Evolutionary conservation across 2,888 invertebrate genomes (phyloP).

Genomic region (Plagodis pulveraria): DNA sequence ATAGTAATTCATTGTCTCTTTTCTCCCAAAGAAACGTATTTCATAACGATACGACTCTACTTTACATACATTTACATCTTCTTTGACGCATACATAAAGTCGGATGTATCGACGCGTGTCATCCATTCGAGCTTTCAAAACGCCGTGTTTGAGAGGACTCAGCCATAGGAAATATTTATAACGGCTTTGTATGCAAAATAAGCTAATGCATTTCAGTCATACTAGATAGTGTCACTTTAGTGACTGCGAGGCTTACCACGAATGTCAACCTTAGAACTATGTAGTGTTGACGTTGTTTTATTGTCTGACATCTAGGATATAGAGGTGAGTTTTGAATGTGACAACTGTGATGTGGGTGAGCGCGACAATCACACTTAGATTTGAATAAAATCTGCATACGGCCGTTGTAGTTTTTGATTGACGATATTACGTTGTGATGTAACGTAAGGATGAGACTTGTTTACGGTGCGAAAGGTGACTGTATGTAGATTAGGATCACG

Average conservation of each 20-base stretch:
- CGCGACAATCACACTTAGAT: conserved; percentile 56
- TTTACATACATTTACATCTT: conserved; percentile 78
- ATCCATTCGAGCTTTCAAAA: conserved; percentile 74
- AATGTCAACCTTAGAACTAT: conserved; percentile 63
- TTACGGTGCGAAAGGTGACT: conserved; percentile 76
- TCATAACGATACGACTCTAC: conserved; percentile 65
- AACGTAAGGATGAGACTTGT: conserved; percentile 60
- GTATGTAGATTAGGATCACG: conserved; percentile 78
- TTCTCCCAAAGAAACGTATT: conserved; percentile 48
- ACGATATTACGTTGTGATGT: conserved; percentile 67
- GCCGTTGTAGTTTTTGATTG: conserved; percentile 70
- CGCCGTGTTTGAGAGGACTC: conserved; percentile 60
- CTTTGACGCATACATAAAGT: conserved; percentile 65
- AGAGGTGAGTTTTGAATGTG: conserved; percentile 54
- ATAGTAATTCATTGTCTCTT: conserved; percentile 50
- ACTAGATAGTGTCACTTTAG: conserved; percentile 62
- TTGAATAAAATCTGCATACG: conserved; percentile 73
- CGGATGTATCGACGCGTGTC: conserved; percentile 74
- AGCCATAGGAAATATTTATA: conserved; percentile 79
- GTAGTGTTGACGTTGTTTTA: conserved; percentile 51
- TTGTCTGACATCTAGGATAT: conserved; percentile 42
- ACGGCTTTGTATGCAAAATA: conserved; percentile 83
- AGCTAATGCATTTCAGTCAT: conserved; percentile 69
- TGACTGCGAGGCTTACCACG: conserved; percentile 49
- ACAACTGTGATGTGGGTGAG: conserved; percentile 62